Percentiles rank a stretch among this genome's conserved stretches.
Evolutionary conservation across 2,113 vertebrate species (phyloP).

Genomic region (Pseudorhombus dupliciocellatus): DNA sequence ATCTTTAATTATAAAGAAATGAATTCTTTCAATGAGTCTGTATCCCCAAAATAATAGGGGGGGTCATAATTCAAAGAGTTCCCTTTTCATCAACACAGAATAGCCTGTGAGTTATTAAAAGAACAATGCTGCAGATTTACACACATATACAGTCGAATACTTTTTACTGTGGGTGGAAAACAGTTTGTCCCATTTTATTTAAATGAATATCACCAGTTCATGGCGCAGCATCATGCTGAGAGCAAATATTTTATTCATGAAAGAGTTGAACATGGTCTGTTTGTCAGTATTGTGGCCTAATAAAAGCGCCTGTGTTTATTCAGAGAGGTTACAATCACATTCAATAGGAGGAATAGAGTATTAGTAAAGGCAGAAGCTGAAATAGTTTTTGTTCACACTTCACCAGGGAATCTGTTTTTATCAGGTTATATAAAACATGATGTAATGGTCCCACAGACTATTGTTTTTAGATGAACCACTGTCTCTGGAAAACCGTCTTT

Average conservation of each 20-base stretch:
- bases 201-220: constrained; percentile 21
- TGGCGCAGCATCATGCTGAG: constrained; percentile 1
- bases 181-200: constrained; percentile 16
- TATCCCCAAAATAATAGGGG: too few species aligned
- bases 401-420: neutral
- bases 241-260: constrained; percentile 57
- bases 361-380: neutral
- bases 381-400: neutral
- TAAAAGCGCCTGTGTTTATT: constrained; percentile 18
- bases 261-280: constrained; percentile 10
- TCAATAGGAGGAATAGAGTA: neutral
- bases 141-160: neutral
- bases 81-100: neutral
- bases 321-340: neutral
- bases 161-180: neutral
- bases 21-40: too few species aligned
- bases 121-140: neutral
- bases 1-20: too few species aligned
- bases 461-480: neutral
- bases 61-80: neutral
- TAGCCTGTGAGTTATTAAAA: neutral
- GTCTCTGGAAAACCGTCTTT: neutral
- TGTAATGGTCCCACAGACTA: neutral
- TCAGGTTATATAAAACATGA: neutral
- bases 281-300: constrained; percentile 31